Evolutionary conservation across 2,113 vertebrate genomes (phyloP).

Genomic region (Prunella himalayana): DNA sequence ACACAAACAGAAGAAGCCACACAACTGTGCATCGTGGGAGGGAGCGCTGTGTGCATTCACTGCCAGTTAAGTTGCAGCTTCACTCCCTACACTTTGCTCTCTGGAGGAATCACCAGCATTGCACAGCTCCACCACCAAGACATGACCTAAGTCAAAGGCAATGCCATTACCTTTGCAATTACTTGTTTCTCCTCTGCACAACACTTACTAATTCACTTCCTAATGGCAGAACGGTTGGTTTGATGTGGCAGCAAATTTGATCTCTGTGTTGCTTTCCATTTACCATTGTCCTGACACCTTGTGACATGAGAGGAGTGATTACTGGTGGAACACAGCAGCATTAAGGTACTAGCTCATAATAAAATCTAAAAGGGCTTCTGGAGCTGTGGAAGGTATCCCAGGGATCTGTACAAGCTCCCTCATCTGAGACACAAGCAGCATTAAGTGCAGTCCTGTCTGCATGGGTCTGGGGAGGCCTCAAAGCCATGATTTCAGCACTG

Average conservation of each 20-base stretch:
- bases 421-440: background rate
- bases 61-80: background rate
- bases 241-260: background rate
- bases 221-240: background rate
- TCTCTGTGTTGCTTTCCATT: background rate
- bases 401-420: background rate
- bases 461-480: background rate
- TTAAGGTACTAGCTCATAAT: background rate
- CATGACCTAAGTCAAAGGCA: background rate
- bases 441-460: background rate
- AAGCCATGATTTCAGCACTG: background rate
- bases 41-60: background rate
- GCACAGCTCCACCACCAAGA: background rate
- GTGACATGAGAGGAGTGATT: background rate
- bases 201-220: background rate
- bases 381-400: background rate
- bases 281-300: background rate
- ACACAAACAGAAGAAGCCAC: background rate
- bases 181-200: background rate
- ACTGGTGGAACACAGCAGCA: background rate
- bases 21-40: background rate
- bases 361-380: background rate
- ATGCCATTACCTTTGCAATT: background rate
- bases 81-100: background rate
- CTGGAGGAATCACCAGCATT: background rate